A percentile compares a stretch with the other conserved stretches of the same genome.
Evolutionary conservation across 2,888 invertebrate species (phyloP).

Genomic region (Apodemia mormo): DNA sequence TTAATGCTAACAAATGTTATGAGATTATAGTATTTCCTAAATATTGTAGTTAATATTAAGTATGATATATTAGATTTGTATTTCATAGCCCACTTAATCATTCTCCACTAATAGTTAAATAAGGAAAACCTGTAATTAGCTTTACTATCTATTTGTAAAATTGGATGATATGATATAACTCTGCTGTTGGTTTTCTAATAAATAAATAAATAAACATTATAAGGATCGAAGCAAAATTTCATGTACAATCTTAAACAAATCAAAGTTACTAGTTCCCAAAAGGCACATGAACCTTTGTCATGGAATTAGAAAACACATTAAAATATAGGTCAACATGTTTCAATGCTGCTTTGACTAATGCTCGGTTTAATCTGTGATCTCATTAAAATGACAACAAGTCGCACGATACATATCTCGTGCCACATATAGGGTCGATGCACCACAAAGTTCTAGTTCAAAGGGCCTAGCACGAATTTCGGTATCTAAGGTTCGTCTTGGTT

Average conservation of each 20-base stretch:
- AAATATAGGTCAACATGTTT: slow-evolving; percentile 10
- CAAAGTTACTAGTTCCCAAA: not conserved
- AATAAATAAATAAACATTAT: too few species aligned
- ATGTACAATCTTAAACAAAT: not conserved
- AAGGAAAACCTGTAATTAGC: too few species aligned
- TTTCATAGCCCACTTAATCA: too few species aligned
- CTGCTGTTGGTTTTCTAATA: too few species aligned
- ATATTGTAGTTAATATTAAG: too few species aligned
- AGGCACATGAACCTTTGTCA: not conserved
- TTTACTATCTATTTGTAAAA: too few species aligned
- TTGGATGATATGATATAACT: too few species aligned
- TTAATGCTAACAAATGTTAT: too few species aligned
- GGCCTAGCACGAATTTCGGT: not conserved
- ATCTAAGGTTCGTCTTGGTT: not conserved
- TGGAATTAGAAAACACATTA: not conserved
- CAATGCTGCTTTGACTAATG: not conserved
- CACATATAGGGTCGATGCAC: slow-evolving; percentile 24
- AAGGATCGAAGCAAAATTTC: not conserved
- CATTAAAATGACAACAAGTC: slow-evolving; percentile 21
- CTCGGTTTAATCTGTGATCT: slow-evolving; percentile 11
- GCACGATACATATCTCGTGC: slow-evolving; percentile 25
- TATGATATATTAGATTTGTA: too few species aligned
- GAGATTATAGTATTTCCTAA: too few species aligned
- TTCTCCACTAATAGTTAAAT: too few species aligned
- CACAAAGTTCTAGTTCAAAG: slow-evolving; percentile 21